Base-by-base conservation (phyloP, 2,888 invertebrate species). In the Bursaphelenchus okinawaensis region DNA sequence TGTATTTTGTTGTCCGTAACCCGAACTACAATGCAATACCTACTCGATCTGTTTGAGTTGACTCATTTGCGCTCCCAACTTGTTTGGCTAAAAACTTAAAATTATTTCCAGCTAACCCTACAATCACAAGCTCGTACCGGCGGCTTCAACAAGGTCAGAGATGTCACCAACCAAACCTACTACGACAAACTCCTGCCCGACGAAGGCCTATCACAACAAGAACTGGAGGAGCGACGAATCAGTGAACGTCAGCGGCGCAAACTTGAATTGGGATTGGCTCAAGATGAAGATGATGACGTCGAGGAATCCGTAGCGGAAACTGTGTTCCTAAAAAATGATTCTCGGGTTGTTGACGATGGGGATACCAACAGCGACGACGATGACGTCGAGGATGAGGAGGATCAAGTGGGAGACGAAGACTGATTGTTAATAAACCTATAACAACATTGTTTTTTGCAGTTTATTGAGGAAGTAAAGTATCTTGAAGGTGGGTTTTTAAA, bases 81-180 rank as follows among this genome's bases (percentile, higher is more conserved):
- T n/a, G n/a, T n/a, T n/a, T n/a, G n/a, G n/a, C n/a, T n/a, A n/a
- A n/a, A 8, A n/a, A 22, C 27, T n/a, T 12, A 20, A n/a, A 40
- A 7, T 40, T 52, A 29, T 19, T 28, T 72, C 51, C 61, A 76
- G 67, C 58, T 78, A 8, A 72, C 74, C 2, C 66, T 79, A 6
- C 78, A 78, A 63, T 73, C 74, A 3, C 78, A 78, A 60, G 68
- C 74, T 7, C 61, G 65, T 16, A 79, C 78, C 6, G 78, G 78
- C 1, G 78, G 78, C n/a, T 78, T 78, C 66, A 66, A 69, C 27
- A 73, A 73, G 55, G 69, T 73, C 8, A 59, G 78, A 1, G 78
- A 78, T 60, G 78, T 79, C 19, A 75, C 69, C 7, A 75, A 68
- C 29, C 68, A 63, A 26, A 68, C 69, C 52, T 79, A 71, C 62